These are phyloP conservation scores for Tamandua tetradactyla DNA, from an alignment of 2,797 vertebrate genomes.

Conservation along the genomic window DNA sequence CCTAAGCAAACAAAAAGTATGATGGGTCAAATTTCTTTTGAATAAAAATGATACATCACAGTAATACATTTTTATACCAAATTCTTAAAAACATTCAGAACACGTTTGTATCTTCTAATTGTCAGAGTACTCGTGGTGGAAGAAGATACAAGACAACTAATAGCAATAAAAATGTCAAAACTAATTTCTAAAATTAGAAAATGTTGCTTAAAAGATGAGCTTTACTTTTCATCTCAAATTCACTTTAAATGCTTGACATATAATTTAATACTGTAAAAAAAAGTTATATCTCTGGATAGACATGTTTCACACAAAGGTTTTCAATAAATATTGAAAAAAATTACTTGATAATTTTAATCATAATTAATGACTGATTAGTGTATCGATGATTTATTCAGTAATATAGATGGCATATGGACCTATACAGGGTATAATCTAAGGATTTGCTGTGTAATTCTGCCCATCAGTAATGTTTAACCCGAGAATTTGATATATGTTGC, in stretches of 20 bases:
- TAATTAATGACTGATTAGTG: constrained; percentile 32
- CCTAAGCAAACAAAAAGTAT: not conserved
- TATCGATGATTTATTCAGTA: constrained; percentile 18
- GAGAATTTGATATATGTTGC: not conserved
- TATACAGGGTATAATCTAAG: constrained; percentile 36
- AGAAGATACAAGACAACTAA: constrained; percentile 34
- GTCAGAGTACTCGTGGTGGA: not conserved
- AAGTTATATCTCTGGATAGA: constrained; percentile 48
- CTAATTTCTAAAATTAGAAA: not conserved
- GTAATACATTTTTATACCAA: constrained; percentile 46
- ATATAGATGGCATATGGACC: constrained; percentile 15
- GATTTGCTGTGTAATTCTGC: not conserved
- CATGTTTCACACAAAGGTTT: constrained; percentile 51
- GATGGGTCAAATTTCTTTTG: constrained; percentile 40
- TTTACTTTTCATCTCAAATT: constrained; percentile 58
- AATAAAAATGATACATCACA: constrained; percentile 40
- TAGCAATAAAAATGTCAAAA: constrained; percentile 47
- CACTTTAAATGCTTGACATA: constrained; percentile 38
- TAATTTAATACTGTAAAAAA: constrained; percentile 47
- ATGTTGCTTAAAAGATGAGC: constrained; percentile 36
- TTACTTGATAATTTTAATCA: constrained; percentile 59
- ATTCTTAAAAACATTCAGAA: constrained; percentile 56
- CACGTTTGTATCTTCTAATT: not conserved
- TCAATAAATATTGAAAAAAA: not conserved
- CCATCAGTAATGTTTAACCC: not conserved